phyloP scores from a whole-genome alignment of 2,888 invertebrate genomes.

The Luffia ferchaultella region DNA sequence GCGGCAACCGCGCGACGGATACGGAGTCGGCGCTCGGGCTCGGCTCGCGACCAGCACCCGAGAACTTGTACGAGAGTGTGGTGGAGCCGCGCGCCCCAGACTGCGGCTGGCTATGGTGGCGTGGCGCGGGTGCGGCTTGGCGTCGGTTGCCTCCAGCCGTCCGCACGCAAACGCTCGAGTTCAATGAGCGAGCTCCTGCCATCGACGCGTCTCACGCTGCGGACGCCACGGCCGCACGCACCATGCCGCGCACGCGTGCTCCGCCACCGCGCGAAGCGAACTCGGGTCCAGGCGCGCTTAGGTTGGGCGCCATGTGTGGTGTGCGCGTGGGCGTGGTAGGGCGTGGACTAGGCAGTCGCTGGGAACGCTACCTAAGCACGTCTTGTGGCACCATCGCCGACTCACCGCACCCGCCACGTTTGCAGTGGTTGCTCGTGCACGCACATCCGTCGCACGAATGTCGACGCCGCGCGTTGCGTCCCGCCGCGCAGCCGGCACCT shows the following conservation, averaged over 20 bases:
- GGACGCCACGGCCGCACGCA: neutral
- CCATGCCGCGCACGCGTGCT: neutral
- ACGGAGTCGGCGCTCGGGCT: neutral
- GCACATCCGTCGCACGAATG: neutral
- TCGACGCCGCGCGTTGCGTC: neutral
- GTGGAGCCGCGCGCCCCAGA: constrained; percentile 10
- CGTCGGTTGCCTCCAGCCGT: constrained; percentile 23
- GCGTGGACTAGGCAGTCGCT: neutral
- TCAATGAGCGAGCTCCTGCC: constrained; percentile 24
- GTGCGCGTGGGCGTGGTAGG: neutral
- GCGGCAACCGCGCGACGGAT: constrained; percentile 12
- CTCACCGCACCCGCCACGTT: constrained; percentile 33
- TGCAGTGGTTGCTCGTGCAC: neutral
- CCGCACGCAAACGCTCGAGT: constrained; percentile 41
- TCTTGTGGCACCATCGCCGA: neutral
- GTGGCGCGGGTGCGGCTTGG: constrained; percentile 11
- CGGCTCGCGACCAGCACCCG: neutral
- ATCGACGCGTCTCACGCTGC: constrained; percentile 12
- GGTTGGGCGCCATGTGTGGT: neutral
- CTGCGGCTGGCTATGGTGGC: constrained; percentile 8
- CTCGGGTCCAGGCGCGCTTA: neutral
- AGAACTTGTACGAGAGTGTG: constrained; percentile 7
- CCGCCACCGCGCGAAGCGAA: neutral
- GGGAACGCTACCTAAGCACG: neutral
- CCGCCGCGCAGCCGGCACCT: constrained; percentile 3